phyloP scores from a whole-genome alignment of 2,113 vertebrate species.

The Anolis sagrei region DNA sequence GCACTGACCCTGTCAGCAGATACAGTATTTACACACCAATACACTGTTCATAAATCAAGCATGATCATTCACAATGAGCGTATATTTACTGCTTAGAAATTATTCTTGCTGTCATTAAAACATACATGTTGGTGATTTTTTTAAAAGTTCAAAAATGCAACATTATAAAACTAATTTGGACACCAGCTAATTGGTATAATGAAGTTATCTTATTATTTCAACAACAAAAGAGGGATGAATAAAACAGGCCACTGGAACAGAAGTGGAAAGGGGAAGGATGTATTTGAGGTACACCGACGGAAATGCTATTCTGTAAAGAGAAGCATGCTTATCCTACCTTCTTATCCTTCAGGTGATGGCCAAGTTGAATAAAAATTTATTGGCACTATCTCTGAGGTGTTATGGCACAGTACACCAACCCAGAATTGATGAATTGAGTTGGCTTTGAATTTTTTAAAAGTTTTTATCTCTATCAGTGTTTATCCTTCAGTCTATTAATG shows the following conservation, averaged over 20 bases:
- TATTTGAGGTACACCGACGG: too few relatives aligned
- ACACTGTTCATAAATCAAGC: not conserved
- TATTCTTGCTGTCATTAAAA: constrained; percentile 33
- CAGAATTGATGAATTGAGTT: too few relatives aligned
- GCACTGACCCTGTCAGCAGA: constrained; percentile 17
- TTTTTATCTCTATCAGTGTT: too few relatives aligned
- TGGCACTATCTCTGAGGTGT: too few relatives aligned
- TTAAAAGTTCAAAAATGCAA: constrained; percentile 1
- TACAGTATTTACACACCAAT: constrained; percentile 20
- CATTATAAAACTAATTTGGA: not conserved
- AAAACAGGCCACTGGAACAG: too few relatives aligned
- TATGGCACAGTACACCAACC: too few relatives aligned
- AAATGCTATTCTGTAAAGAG: not conserved
- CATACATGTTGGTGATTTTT: not conserved
- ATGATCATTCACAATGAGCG: constrained; percentile 17
- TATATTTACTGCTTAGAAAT: constrained; percentile 25
- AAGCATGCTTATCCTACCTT: not conserved
- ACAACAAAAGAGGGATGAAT: too few relatives aligned
- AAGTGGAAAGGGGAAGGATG: too few relatives aligned
- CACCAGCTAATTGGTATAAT: not conserved
- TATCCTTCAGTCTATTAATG: too few relatives aligned
- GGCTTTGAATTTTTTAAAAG: too few relatives aligned
- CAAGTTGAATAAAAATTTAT: too few relatives aligned
- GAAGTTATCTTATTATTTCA: not conserved
- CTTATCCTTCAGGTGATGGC: too few relatives aligned